These are phyloP conservation scores for Oreohelix idahoensis DNA, from an alignment of 1,140 invertebrate genomes.

Conservation along the genomic window DNA sequence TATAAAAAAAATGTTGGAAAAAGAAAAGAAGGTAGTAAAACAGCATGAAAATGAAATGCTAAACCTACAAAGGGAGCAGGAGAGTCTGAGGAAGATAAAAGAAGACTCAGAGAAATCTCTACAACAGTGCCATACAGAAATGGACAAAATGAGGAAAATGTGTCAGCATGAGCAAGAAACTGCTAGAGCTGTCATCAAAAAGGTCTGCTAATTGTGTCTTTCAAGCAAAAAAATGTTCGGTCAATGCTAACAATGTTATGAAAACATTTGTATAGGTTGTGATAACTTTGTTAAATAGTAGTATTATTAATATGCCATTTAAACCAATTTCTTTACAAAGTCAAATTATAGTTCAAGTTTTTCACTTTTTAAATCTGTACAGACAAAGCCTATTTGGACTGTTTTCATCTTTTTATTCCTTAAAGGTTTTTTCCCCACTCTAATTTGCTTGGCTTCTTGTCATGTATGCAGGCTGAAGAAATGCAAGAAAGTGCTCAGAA, in stretches of 20 bases:
- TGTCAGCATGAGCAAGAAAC: slow-evolving; percentile 2
- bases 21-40: background rate
- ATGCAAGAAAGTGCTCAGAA: slow-evolving; percentile 25
- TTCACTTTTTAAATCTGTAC: no score
- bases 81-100: background rate
- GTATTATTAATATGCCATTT: no score
- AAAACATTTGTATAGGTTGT: no score
- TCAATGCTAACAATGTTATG: no score
- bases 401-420: no score
- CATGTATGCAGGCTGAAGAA: background rate
- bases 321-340: no score
- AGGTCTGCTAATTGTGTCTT: slow-evolving; percentile 2
- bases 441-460: background rate
- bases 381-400: no score
- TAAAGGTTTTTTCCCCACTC: background rate
- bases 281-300: no score
- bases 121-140: background rate
- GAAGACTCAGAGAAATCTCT: background rate
- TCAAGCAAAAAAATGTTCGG: background rate
- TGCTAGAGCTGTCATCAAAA: background rate
- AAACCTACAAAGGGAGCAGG: background rate
- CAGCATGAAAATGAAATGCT: background rate
- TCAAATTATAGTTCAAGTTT: no score
- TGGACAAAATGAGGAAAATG: background rate
- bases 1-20: background rate